Percentiles rank a stretch among this genome's conserved stretches.
Evolutionary conservation across 2,888 invertebrate genomes (phyloP).

Genomic region (Pomacea canaliculata): DNA sequence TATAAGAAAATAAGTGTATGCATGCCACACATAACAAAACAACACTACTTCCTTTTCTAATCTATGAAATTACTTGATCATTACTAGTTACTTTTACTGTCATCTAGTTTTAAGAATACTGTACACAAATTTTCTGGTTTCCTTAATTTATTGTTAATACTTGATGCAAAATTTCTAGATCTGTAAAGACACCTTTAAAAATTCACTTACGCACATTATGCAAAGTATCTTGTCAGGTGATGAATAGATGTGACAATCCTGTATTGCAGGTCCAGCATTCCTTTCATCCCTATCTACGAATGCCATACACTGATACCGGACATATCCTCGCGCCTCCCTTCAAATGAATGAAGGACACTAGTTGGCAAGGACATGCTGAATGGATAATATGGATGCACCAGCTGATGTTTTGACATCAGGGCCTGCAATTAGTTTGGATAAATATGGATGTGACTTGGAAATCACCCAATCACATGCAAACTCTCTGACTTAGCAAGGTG

Average conservation of each 20-base stretch:
- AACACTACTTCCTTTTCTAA: too few relatives aligned
- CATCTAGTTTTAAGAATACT: too few relatives aligned
- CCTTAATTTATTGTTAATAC: too few relatives aligned
- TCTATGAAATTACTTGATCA: too few relatives aligned
- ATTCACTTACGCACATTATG: conserved; percentile 30
- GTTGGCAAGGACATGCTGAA: conserved; percentile 32
- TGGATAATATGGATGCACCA: conserved; percentile 34
- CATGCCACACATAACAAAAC: too few relatives aligned
- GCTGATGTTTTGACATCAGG: conserved; percentile 26
- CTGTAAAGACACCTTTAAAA: too few relatives aligned
- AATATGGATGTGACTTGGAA: too few relatives aligned
- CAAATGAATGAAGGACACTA: conserved; percentile 36
- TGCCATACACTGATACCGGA: conserved; percentile 33
- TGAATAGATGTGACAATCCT: conserved; percentile 35
- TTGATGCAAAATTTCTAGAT: too few relatives aligned
- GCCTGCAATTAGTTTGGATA: conserved; percentile 11
- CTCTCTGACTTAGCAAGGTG: background rate
- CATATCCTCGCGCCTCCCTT: conserved; percentile 33
- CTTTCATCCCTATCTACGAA: conserved; percentile 33
- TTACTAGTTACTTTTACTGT: too few relatives aligned
- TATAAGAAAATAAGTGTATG: too few relatives aligned
- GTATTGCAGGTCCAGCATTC: conserved; percentile 28
- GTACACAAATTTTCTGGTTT: too few relatives aligned
- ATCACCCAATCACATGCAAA: background rate
- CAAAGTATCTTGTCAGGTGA: conserved; percentile 29